phyloP scores from a whole-genome alignment of 2,888 invertebrate species.

The Aelia acuminata region DNA sequence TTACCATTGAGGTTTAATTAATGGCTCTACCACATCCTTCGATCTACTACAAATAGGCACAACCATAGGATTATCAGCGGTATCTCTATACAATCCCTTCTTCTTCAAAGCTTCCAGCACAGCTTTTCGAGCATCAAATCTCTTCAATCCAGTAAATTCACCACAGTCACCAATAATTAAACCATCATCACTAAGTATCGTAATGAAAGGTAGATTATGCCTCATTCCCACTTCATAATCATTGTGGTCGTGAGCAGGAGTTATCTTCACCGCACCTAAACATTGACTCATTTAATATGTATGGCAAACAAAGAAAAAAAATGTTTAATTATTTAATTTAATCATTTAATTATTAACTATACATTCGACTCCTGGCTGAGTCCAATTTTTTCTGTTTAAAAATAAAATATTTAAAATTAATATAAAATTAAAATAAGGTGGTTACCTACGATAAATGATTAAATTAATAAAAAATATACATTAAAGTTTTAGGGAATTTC shows the following conservation, averaged over 20 bases:
- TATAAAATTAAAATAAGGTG: no score
- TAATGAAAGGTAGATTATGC: conserved; percentile 88
- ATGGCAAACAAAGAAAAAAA: background rate
- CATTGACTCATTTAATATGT: conserved; percentile 26
- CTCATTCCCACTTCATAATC: conserved; percentile 96
- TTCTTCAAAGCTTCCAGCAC: conserved; percentile 84
- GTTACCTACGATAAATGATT: no score
- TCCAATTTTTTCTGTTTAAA: no score
- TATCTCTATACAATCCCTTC: conserved; percentile 80
- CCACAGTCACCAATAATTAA: conserved; percentile 84
- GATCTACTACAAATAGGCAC: conserved; percentile 96
- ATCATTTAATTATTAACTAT: no score
- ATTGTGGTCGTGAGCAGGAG: conserved; percentile 96
- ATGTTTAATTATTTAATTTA: no score
- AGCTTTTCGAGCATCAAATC: conserved; percentile 89
- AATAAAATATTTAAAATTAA: no score
- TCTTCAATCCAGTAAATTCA: conserved; percentile 86
- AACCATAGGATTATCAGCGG: conserved; percentile 93
- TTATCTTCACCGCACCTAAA: conserved; percentile 96
- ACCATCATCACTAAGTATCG: conserved; percentile 94
- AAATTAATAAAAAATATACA: no score
- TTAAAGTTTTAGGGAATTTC: no score
- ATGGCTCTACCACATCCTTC: conserved; percentile 96
- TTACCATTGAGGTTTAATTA: conserved; percentile 97
- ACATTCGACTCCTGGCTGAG: no score